Base-by-base conservation (phyloP, 2,888 invertebrate species). In the Alloscopus bannaensis region DNA sequence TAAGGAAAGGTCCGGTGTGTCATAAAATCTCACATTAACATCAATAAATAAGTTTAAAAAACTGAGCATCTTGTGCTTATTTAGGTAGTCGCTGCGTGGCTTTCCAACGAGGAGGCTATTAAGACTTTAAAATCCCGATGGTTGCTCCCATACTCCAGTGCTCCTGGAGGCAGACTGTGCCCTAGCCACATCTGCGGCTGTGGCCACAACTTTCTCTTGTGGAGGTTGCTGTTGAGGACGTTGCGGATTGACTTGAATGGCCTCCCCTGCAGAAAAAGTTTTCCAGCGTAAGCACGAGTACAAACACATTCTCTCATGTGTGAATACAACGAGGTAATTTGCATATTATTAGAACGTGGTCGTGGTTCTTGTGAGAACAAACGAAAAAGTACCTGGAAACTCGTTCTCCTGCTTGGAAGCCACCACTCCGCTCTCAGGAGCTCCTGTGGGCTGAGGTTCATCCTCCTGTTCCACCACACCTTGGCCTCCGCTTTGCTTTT, bases 211-310 rank as follows among this genome's bases (percentile, higher is more conserved):
- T 22, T 62, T 62, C 22, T 50, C 28, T 55, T 55, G 24, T 3
- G 28, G 26, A 11, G 36, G 40, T 62, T 55, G 42, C 8, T 65
- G 52, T 24, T 40, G 36, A 26, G 26, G 31, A 18, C 59, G 66
- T 16, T 68, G 36, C 1, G 75, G 75, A n/a, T n/a, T n/a, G 36
- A 76, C 50, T 68, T 76, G 75, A 8, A 76, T 68, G 16, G 75
- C 75, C 60, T 76, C 75, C 8, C 75, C 75, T 76, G 28, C 11
- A 45, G 29, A 22, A 22, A 50, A 1, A 62, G 16, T 31, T 31
- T 29, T n/a, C n/a, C 13, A 47, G 13, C 13, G 18, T n/a, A 55
- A 55, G 8, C n/a, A 55, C 4, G 26, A 26, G 4, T 24, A 50
- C 4, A 8, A 36, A 8, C 13, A 55, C 55, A 55, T 22, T 22